Evolutionary conservation across 2,113 vertebrate species (phyloP).

Genomic region (Tyto alba): DNA sequence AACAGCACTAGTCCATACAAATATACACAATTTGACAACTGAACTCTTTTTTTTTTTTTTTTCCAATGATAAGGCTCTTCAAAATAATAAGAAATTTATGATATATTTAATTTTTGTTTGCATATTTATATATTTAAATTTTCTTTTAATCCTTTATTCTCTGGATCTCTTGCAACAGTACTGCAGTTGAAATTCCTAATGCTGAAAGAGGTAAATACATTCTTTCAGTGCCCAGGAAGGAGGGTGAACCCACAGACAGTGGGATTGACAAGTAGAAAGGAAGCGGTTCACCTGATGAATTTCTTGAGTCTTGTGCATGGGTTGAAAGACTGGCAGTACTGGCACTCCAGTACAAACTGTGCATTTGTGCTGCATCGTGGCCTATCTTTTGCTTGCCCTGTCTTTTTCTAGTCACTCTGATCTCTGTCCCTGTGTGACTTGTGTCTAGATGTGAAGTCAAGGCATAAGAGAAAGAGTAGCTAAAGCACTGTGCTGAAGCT

Average conservation of each 20-base stretch:
- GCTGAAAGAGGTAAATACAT: not conserved
- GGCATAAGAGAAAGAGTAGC: not conserved
- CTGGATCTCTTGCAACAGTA: not conserved
- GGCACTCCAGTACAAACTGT: not conserved
- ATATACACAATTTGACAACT: not conserved
- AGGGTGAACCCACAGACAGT: not conserved
- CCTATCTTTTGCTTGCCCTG: not conserved
- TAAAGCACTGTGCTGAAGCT: not conserved
- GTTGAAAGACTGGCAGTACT: not conserved
- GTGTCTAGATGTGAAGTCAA: not conserved
- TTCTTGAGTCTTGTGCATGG: not conserved
- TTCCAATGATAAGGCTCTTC: fast-evolving
- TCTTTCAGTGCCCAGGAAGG: not conserved
- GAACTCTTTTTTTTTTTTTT: not conserved
- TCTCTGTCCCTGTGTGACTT: fast-evolving
- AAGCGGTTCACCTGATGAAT: not conserved
- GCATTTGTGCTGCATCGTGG: not conserved
- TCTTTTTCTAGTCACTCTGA: not conserved
- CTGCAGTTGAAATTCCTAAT: not conserved
- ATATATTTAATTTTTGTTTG: not conserved
- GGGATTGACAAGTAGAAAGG: not conserved
- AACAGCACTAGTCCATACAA: not conserved
- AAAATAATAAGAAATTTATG: not conserved
- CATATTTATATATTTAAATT: no score
- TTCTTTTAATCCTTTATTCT: not conserved